phyloP scores from a whole-genome alignment of 2,888 invertebrate species.

The Clanis bilineata region DNA sequence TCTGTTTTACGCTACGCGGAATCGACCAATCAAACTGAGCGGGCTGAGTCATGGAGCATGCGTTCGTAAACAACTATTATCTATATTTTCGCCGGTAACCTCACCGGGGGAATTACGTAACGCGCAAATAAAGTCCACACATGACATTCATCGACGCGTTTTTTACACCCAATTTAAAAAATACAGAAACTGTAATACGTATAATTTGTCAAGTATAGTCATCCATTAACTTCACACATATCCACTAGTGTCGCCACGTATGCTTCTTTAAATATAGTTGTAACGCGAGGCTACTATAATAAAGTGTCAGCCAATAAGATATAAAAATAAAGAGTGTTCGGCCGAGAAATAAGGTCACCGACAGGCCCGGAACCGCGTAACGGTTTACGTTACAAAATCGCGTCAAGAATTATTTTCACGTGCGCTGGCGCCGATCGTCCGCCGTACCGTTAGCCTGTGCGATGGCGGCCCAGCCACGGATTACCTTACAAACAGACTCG shows the following conservation, averaged over 20 bases:
- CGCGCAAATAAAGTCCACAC: constrained; percentile 23
- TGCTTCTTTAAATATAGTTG: constrained; percentile 17
- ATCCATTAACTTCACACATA: neutral
- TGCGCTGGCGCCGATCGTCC: constrained; percentile 59
- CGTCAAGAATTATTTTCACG: constrained; percentile 82
- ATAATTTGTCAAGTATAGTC: too few relatives aligned
- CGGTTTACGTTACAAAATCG: constrained; percentile 80
- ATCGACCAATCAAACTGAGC: constrained; percentile 48
- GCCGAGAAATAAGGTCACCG: constrained; percentile 76
- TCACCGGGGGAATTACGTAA: constrained; percentile 33
- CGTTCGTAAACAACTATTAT: constrained; percentile 16
- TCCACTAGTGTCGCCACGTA: neutral
- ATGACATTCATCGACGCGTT: neutral
- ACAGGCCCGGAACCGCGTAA: constrained; percentile 78
- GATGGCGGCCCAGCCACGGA: constrained; percentile 50
- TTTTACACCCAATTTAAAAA: neutral
- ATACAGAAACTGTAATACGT: neutral
- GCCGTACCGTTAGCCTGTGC: constrained; percentile 67
- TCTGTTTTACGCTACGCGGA: constrained; percentile 47
- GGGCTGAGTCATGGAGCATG: constrained; percentile 52
- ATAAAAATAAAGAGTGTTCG: constrained; percentile 74
- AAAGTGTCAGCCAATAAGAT: constrained; percentile 65
- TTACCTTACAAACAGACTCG: constrained; percentile 51
- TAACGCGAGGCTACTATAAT: constrained; percentile 40
- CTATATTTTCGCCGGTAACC: constrained; percentile 14